Percentiles rank a stretch among this genome's conserved stretches.
Evolutionary conservation across 1,140 invertebrate genomes (phyloP).

Genomic region (Octopus bimaculoides): DNA sequence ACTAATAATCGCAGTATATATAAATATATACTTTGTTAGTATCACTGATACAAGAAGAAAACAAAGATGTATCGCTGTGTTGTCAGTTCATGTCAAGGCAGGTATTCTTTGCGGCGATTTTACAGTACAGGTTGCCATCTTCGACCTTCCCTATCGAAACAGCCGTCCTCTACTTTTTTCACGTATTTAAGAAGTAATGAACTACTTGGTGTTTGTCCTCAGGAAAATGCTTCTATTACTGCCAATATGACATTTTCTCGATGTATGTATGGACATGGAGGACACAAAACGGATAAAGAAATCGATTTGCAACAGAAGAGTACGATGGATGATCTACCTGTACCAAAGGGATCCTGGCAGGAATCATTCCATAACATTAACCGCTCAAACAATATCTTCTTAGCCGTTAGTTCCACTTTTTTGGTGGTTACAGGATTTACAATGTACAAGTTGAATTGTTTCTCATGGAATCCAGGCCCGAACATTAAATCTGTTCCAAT

Average conservation of each 20-base stretch:
- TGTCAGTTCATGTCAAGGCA: no score
- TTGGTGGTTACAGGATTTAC: conserved; percentile 26
- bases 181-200: background rate
- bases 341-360: conserved; percentile 45
- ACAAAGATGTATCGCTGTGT: no score
- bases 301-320: conserved; percentile 29
- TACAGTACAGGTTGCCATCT: background rate
- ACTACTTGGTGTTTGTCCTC: background rate
- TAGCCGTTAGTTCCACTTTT: conserved; percentile 16
- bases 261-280: conserved; percentile 28
- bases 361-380: conserved; percentile 28
- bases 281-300: conserved; percentile 33
- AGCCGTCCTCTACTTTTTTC: background rate
- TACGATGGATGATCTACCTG: conserved; percentile 36
- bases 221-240: background rate
- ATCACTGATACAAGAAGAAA: no score
- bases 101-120: background rate
- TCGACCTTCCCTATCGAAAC: background rate
- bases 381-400: conserved; percentile 25
- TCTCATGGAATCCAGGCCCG: background rate
- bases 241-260: conserved; percentile 13
- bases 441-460: conserved; percentile 24
- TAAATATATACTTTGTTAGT: no score
- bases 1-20: no score
- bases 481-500: background rate